phyloP scores from a whole-genome alignment of 2,888 invertebrate genomes.

The Leucoptera coffeella region DNA sequence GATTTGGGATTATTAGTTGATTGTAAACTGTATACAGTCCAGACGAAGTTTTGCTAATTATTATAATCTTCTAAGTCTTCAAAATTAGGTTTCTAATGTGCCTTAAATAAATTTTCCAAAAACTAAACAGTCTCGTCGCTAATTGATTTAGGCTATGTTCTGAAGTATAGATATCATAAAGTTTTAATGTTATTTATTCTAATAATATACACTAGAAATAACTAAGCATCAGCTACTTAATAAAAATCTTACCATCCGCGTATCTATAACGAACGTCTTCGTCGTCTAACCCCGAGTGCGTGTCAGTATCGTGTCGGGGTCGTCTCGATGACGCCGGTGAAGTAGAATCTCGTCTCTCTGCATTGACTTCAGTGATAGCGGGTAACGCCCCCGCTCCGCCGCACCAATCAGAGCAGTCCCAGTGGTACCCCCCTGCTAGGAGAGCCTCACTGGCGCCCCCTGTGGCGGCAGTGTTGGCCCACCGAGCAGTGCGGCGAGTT shows the following conservation, averaged over 20 bases:
- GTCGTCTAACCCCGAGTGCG: slow-evolving; percentile 42
- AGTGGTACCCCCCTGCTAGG: slow-evolving; percentile 69
- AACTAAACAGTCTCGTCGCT: no score
- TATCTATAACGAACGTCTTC: slow-evolving; percentile 23
- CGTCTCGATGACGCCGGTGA: slow-evolving; percentile 70
- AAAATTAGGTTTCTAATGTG: no score
- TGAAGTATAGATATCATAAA: no score
- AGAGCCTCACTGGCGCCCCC: slow-evolving; percentile 15
- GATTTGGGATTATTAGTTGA: no score
- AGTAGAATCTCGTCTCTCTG: slow-evolving; percentile 76
- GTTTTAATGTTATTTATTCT: no score
- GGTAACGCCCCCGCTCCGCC: slow-evolving; percentile 69
- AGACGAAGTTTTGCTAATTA: no score
- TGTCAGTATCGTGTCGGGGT: slow-evolving; percentile 80
- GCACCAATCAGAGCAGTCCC: slow-evolving; percentile 96
- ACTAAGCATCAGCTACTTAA: no score
- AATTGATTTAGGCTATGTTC: no score
- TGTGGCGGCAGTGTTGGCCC: slow-evolving; percentile 7
- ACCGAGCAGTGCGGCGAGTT: slow-evolving; percentile 7
- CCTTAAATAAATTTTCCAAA: no score
- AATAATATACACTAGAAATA: no score
- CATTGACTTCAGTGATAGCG: slow-evolving; percentile 82
- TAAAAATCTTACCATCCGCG: slow-evolving; percentile 19
- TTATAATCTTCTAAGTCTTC: no score
- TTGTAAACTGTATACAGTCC: no score